A percentile compares a stretch with the other conserved stretches of the same genome.
Evolutionary conservation across 2,888 invertebrate species (phyloP).

Genomic region (Eristalis pertinax): DNA sequence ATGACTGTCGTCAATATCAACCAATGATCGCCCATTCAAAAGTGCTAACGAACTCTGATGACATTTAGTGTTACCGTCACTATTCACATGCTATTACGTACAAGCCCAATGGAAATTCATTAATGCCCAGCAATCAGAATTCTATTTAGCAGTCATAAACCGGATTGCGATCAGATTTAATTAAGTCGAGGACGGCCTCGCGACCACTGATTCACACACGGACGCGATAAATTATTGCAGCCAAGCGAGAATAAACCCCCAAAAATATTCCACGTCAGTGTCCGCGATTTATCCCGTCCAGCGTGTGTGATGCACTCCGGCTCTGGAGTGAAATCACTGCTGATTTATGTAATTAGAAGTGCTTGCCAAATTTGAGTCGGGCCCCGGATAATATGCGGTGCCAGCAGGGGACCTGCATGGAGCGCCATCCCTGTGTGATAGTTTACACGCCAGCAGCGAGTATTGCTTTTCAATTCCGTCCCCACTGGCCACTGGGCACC

Average conservation of each 20-base stretch:
- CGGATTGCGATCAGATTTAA: not conserved
- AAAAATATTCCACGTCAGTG: not conserved
- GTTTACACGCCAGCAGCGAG: not conserved
- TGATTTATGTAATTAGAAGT: slow-evolving; percentile 10
- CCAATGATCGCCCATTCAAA: no score
- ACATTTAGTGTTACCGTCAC: not conserved
- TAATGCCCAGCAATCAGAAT: not conserved
- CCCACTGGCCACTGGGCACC: not conserved
- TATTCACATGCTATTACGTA: not conserved
- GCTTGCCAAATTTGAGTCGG: not conserved
- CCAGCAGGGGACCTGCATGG: not conserved
- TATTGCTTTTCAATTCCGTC: not conserved
- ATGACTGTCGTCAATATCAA: no score
- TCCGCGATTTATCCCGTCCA: not conserved
- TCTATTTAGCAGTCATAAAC: slow-evolving; percentile 1
- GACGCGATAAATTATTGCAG: not conserved
- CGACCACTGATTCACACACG: not conserved
- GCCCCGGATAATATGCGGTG: not conserved
- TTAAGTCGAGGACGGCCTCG: not conserved
- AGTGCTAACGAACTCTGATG: no score
- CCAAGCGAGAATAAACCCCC: not conserved
- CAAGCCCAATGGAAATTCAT: not conserved
- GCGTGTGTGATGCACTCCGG: not conserved
- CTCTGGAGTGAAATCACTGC: not conserved
- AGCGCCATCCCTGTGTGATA: not conserved